Evolutionary conservation across 2,888 invertebrate genomes (phyloP), one percentile per base, ranked within the genome.

Genomic region (Drosophila dives): DNA sequence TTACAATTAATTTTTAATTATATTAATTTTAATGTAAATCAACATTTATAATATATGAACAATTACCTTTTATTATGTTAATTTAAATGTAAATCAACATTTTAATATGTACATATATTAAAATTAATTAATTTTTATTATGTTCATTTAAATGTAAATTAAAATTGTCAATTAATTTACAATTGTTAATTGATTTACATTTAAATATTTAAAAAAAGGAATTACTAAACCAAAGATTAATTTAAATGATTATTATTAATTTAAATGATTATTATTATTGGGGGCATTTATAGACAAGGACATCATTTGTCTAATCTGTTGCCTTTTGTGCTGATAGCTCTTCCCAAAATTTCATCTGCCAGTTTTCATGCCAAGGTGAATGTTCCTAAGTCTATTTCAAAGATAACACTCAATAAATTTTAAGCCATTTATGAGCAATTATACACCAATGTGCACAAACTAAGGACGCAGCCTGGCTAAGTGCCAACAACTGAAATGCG

Each of bases 381-480:
- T 7, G 20, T 45, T 17, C 26, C 17, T 10, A 10, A 17, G 3
- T 26, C 17, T 26, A 34, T 53, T 59, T 34, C 3, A 2, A 29
- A 20, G 23, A 12, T 33, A 7, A 15, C 11, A 49, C 33, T 11
- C 6, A 49, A 11, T 12, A 8, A 50, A 42, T n/a, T 60, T 36
- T 12, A 12, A 49, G n/a, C 10, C 11, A 11, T 7, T 40, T 20
- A 61, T 33, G 11, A n/a, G 10, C 6, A 29, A 54, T 51, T 2
- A 1, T 11, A 45, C 4, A 32, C 33, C 77, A 77, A 32, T 66
- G 77, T 77, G 63, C 75, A 12, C 33, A 23, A 59, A 23, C 34
- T 26, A 12, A 58, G 66, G 75, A 84, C 89, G 89, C 84, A 89
- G 72, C 75, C 70, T 85, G 85, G 85, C 75, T 29, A 34, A 60